A percentile compares a stretch with the other conserved stretches of the same genome.
Evolutionary conservation across 2,888 invertebrate species (phyloP).

Genomic region (Coleophora flavipennella): DNA sequence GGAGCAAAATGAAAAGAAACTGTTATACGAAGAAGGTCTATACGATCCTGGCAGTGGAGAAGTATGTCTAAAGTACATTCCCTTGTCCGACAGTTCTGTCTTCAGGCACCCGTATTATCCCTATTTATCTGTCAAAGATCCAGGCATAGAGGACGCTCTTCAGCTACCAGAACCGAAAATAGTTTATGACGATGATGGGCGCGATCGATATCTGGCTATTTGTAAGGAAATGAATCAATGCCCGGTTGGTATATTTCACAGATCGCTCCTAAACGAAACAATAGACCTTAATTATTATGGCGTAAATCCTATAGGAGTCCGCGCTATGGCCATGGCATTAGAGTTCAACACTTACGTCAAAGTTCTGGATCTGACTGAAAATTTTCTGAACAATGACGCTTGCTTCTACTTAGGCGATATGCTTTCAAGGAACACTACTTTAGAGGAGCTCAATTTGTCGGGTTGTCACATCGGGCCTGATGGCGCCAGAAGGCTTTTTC

Average conservation of each 20-base stretch:
- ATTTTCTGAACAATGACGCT: conserved; percentile 23
- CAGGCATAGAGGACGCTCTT: conserved; percentile 33
- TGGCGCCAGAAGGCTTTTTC: conserved; percentile 19
- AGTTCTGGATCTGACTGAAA: conserved; percentile 24
- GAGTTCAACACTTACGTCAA: conserved; percentile 30
- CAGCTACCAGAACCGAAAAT: conserved; percentile 24
- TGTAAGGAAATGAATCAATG: conserved; percentile 44
- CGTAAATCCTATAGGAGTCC: conserved; percentile 37
- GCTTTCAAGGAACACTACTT: conserved; percentile 18
- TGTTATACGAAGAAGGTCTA: conserved; percentile 22
- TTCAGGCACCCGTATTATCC: conserved; percentile 26
- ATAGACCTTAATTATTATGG: conserved; percentile 51
- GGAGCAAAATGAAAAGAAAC: conserved; percentile 20
- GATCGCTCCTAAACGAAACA: conserved; percentile 25
- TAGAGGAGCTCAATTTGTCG: conserved; percentile 21
- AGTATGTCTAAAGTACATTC: conserved; percentile 33
- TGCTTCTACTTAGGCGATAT: conserved; percentile 28
- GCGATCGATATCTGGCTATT: conserved; percentile 37
- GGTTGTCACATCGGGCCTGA: conserved; percentile 25
- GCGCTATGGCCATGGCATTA: conserved; percentile 44
- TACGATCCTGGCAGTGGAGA: conserved; percentile 38
- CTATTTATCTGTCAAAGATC: conserved; percentile 23
- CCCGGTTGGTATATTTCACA: conserved; percentile 36
- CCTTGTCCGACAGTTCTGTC: conserved; percentile 32
- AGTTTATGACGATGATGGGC: conserved; percentile 43